Evolutionary conservation across 2,888 invertebrate species (phyloP).

Genomic region (Trissolcus brochymenae): DNA sequence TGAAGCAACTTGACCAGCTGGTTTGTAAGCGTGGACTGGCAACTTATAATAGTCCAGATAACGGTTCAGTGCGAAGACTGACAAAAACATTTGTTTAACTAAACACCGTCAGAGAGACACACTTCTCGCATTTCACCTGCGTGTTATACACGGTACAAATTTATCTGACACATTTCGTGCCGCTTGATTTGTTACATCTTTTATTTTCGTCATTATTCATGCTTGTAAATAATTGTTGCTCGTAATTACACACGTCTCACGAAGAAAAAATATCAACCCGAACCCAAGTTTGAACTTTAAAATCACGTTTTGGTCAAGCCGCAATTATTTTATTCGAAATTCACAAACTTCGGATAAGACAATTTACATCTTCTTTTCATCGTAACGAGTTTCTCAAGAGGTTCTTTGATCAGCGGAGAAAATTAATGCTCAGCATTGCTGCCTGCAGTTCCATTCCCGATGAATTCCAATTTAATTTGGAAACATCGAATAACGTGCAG

Average conservation of each 20-base stretch:
- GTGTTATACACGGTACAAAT: too few relatives aligned
- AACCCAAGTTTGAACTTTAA: background rate
- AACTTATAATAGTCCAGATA: slow-evolving; percentile 23
- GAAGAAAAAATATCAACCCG: background rate
- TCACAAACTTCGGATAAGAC: background rate
- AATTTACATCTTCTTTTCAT: too few relatives aligned
- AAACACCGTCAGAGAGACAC: slow-evolving; percentile 1
- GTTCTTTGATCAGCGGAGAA: too few relatives aligned
- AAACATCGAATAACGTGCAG: background rate
- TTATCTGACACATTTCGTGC: too few relatives aligned
- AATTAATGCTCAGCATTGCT: too few relatives aligned
- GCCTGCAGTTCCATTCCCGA: background rate
- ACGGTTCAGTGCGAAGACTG: slow-evolving; percentile 10
- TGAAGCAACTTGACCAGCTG: slow-evolving; percentile 25
- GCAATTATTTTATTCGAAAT: background rate
- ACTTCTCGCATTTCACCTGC: too few relatives aligned
- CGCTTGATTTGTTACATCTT: too few relatives aligned
- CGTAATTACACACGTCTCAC: too few relatives aligned
- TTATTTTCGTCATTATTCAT: too few relatives aligned
- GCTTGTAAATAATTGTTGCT: too few relatives aligned
- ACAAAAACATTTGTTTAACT: slow-evolving; percentile 19
- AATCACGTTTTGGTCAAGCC: background rate
- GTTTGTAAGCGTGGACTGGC: slow-evolving; percentile 1
- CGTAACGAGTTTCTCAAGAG: too few relatives aligned
- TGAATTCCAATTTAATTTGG: slow-evolving; percentile 7